Evolutionary conservation across 2,797 vertebrate species (phyloP), one percentile per base, ranked within the genome.

Genomic region (Astyanax mexicanus): DNA sequence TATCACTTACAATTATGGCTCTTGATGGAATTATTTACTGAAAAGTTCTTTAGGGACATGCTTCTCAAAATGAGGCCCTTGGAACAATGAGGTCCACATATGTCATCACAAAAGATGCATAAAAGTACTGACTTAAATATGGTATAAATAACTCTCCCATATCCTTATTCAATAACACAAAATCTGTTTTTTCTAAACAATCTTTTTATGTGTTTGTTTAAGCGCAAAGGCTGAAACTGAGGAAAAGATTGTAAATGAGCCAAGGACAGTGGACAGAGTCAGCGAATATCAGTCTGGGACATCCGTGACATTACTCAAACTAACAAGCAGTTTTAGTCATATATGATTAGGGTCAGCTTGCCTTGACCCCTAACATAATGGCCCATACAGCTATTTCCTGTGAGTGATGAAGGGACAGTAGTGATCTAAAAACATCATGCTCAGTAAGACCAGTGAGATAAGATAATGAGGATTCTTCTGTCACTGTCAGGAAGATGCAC

Each of bases 341-440:
- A 35, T 37, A 47, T 45, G 23, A 74, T 61, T 54, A 42, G 15
- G 35, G 45, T 27, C 54, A 68, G 40, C 61, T 38, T 72, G 67
- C 47, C 60, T 38, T 74, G 62, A 77, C 72, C 75, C 67, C 71
- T 64, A 69, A 61, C 78, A 82, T 84, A 68, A 79, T 57, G 61
- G 71, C 77, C 69, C 81, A 68, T 76, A 78, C 58, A 69, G 35
- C 51, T 54, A 49, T 54, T 69, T 72, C 51, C 60, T 44, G 19
- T 40, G 69, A 78, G 74, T 73, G 72, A 32, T 32, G 29, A 32
- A 32, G 29, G 29, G 29, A 29, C n/a, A 32, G 29, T 29, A 2
- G 29, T 32, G 29, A 32, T 32, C 42, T 45, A 4, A 10, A 15
- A 17, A 45, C 64, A 77, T 81, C 75, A 78, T 68, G 67, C 40